Conservation (phyloP, 30 jellyfish, hydroid and myxozoan species). For the Aurelia sp. region DNA sequence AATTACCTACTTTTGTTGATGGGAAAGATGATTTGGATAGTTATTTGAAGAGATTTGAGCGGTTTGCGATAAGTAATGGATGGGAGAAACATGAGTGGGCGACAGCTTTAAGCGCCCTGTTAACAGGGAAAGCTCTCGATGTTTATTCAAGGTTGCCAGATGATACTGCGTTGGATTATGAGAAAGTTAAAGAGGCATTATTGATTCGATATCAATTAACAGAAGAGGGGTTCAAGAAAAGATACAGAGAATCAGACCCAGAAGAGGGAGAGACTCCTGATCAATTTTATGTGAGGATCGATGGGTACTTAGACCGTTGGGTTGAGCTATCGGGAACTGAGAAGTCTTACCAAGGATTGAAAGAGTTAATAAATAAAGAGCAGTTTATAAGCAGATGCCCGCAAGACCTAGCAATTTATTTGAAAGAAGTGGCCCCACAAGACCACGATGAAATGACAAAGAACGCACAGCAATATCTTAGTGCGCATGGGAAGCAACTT, state of each 20-base stretch:
- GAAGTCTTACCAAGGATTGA: constrained; percentile 40
- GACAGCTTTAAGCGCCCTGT: constrained; percentile 46
- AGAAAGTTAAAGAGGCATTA: constrained; percentile 55
- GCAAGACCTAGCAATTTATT: constrained; percentile 29
- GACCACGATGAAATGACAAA: no score
- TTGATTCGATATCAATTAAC: constrained; percentile 48
- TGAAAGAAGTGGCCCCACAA: no score
- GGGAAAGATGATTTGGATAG: constrained; percentile 69
- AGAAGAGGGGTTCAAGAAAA: constrained; percentile 46
- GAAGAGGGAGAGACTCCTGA: constrained; percentile 68
- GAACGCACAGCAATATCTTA: no score
- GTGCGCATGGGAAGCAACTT: no score
- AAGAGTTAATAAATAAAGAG: constrained; percentile 40
- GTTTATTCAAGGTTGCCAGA: constrained; percentile 44
- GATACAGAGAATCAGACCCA: constrained; percentile 59
- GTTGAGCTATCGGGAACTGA: constrained; percentile 57
- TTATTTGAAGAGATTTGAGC: constrained; percentile 67
- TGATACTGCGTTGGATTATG: constrained; percentile 52
- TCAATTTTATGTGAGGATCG: constrained; percentile 56
- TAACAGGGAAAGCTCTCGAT: constrained; percentile 58
- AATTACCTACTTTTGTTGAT: no score
- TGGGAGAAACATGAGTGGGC: constrained; percentile 65
- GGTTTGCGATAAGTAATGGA: constrained; percentile 59
- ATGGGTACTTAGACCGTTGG: constrained; percentile 54
- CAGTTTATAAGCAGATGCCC: constrained; percentile 50